Evolutionary conservation across 2,888 invertebrate species (phyloP), one percentile per base, ranked within the genome.

Genomic region (Heliconius ismenius): DNA sequence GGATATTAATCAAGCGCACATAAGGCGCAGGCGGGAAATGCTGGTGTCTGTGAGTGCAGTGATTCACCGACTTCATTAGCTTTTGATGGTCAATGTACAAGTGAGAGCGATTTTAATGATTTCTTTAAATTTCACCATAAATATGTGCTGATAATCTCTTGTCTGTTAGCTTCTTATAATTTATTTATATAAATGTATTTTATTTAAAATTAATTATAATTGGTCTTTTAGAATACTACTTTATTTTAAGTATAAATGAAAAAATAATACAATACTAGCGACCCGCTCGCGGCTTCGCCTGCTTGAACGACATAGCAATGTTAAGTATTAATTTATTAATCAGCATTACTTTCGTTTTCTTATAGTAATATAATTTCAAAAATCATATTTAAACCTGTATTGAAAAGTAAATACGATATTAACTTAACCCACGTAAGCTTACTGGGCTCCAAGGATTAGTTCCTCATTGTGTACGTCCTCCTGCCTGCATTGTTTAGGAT

Each of bases 1-100:
- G 75, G 72, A 81, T 77, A 81, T 83, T 81, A 81, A 82, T 82
- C 79, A 81, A 32, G 26, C 54, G 62, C 79, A 70, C 76, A 75
- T 63, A 72, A 64, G 68, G 58, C 73, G 73, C 74, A 65, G 77
- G 78, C 78, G 79, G 79, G 76, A 80, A 77, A 73, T 77, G 74
- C 76, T 77, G 65, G 79, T 76, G 78, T 75, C 78, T 76, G 73
- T 60, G 76, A 74, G 77, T 60, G 69, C 36, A 62, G 69, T 79
- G 79, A 79, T 79, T 79, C 77, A 79, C 77, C 9, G 65, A 43
- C 28, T 73, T 75, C 74, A 73, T 70, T 39, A 63, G 64, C 64
- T 62, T 79, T 75, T 68, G 43, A 54, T 68, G 73, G 24, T 58
- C 68, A 64, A 68, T 39, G 18, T 21, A 13, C 21, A 73, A 39